phyloP scores from a whole-genome alignment of 2,797 vertebrate genomes.

The Anabacerthia variegaticeps region DNA sequence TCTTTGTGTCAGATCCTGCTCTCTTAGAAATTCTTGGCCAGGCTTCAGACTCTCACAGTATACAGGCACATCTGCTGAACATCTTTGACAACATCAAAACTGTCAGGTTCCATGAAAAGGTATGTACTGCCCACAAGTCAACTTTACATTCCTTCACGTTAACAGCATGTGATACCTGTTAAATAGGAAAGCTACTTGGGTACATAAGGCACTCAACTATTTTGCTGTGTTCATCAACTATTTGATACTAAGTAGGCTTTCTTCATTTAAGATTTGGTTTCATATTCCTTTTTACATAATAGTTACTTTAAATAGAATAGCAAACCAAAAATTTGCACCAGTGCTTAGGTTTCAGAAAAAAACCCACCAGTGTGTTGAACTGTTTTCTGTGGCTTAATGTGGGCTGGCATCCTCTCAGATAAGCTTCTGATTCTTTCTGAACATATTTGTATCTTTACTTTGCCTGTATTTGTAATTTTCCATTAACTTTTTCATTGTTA shows the following conservation, averaged over 20 bases:
- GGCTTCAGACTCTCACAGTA: constrained; percentile 93
- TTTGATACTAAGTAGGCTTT: background rate
- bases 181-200: background rate
- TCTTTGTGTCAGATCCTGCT: constrained; percentile 95
- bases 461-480: background rate
- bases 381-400: background rate
- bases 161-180: background rate
- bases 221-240: background rate
- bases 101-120: constrained; percentile 91
- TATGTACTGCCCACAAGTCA: constrained; percentile 34
- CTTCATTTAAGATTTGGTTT: background rate
- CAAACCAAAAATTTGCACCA: background rate
- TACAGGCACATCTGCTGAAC: constrained; percentile 93
- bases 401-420: background rate
- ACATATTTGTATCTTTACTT: background rate
- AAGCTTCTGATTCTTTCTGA: background rate
- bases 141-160: background rate
- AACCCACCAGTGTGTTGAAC: fast-evolving
- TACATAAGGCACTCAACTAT: background rate
- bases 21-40: constrained; percentile 96
- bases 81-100: constrained; percentile 95
- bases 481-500: background rate
- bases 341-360: background rate
- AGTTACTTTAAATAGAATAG: background rate
- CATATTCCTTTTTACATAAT: background rate